Base-by-base conservation (phyloP, 2,797 vertebrate genomes). In the Lophotriccus pileatus region DNA sequence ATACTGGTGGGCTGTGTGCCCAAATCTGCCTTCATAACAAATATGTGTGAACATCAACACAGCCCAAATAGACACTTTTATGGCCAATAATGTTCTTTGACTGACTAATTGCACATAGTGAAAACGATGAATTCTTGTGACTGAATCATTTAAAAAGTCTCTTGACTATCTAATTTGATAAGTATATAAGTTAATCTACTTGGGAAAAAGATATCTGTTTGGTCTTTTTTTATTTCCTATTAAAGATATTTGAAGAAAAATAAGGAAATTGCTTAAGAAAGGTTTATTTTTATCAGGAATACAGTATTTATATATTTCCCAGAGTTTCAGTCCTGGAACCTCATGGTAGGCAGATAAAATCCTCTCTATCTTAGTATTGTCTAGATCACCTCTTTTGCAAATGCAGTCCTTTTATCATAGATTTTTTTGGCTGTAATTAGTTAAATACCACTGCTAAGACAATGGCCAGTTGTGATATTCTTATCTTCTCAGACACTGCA, bases 131-230 rank as follows among this genome's bases (percentile, higher is more conserved):
- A 81, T 67, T 93, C 32, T 68, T 87, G 58, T 80, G 69, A 89
- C 46, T 20, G 34, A 72, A 46, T 60, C 9, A 85, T 76, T 88
- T 73, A 70, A 95, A 87, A 87, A 19, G 63, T 79, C 41, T 58
- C 70, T 94, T 68, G 55, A 50, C 19, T 81, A 52, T 73, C 30
- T 82, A 94, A 94, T 92, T 93, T 84, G 49, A 43, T 90, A 93
- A 78, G 27, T 83, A 80, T 41, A 46, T 22, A 63, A 27, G 69
- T 37, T 59, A 2, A 62, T 41, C 41, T 91, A 23, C 41, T 52
- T 60, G 22, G 50, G 52, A 5, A 49, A 84, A 85, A 79, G 78
- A 52, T 30, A 21, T 16, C 12, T 50, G 12, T n/a, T 28, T 17
- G 6, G 9, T 46, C 68, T 76, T 50, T 12, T 73, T 28, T 12